phyloP scores from a whole-genome alignment of 2,888 invertebrate species.

The Hanleya hanleyi region DNA sequence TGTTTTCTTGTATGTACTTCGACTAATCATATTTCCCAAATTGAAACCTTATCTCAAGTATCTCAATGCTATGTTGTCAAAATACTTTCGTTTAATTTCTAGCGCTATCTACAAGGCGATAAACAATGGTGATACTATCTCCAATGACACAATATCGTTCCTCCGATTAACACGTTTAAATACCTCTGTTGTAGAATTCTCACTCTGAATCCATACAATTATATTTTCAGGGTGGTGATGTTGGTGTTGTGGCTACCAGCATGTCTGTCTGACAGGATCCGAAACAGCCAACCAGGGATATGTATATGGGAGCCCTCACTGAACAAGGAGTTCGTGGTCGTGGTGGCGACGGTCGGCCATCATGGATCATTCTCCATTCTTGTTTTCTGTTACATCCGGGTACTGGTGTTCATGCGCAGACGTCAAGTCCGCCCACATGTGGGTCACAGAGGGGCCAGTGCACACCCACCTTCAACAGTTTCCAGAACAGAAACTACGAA shows the following conservation, averaged over 20 bases:
- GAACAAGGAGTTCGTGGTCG: constrained; percentile 63
- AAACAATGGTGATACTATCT: too few relatives aligned
- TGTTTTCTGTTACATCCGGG: constrained; percentile 57
- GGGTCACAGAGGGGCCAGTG: not conserved
- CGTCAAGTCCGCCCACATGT: constrained; percentile 12
- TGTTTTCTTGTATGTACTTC: too few relatives aligned
- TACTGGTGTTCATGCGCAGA: constrained; percentile 49
- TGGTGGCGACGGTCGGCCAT: constrained; percentile 65
- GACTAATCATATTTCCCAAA: too few relatives aligned
- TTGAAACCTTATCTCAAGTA: too few relatives aligned
- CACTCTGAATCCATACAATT: too few relatives aligned
- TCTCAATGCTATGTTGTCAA: too few relatives aligned
- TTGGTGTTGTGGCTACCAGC: constrained; percentile 63
- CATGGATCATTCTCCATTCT: constrained; percentile 60
- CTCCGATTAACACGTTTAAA: too few relatives aligned
- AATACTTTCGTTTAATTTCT: too few relatives aligned
- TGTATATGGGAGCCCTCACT: constrained; percentile 66
- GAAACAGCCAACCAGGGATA: constrained; percentile 40
- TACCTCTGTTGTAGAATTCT: too few relatives aligned
- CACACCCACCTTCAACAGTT: not conserved
- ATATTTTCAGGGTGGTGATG: constrained; percentile 55
- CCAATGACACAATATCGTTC: too few relatives aligned
- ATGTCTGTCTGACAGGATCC: constrained; percentile 58
- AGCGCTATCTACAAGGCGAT: too few relatives aligned
- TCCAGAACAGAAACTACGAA: too few relatives aligned